phyloP scores from a whole-genome alignment of 2,888 invertebrate genomes.

The Agelastica alni region DNA sequence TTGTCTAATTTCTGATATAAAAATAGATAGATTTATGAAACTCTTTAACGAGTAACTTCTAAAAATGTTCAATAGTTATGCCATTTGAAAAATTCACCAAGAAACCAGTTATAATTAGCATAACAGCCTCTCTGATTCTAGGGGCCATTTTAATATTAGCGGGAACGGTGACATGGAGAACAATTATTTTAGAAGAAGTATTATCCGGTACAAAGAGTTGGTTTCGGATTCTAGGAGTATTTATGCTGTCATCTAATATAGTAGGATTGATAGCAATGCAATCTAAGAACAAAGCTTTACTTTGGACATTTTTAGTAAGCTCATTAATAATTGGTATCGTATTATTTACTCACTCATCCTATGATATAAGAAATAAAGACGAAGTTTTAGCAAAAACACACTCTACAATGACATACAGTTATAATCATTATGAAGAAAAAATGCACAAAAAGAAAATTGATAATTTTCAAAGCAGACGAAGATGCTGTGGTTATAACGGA shows the following conservation, averaged over 20 bases:
- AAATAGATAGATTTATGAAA: too few relatives aligned
- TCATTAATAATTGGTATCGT: conserved; percentile 1
- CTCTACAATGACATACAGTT: not conserved
- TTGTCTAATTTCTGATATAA: too few relatives aligned
- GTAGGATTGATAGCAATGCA: conserved; percentile 4
- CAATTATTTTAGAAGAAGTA: conserved; percentile 8
- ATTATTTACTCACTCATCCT: not conserved
- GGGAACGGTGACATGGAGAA: conserved; percentile 9
- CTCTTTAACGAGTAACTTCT: too few relatives aligned
- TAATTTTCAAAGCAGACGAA: conserved; percentile 12
- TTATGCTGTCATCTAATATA: conserved; percentile 1
- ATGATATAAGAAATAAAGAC: not conserved
- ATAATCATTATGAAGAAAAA: not conserved
- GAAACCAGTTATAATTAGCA: too few relatives aligned
- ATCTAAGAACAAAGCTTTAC: conserved; percentile 8
- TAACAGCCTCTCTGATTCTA: not conserved
- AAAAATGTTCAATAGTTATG: too few relatives aligned
- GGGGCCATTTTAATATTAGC: conserved; percentile 6
- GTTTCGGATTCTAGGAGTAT: conserved; percentile 11
- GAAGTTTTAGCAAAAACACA: not conserved
- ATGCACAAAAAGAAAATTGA: not conserved
- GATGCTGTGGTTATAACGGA: conserved; percentile 22
- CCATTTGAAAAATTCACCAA: too few relatives aligned
- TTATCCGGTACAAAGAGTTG: conserved; percentile 8
- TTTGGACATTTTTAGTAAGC: conserved; percentile 6